Percentiles rank a stretch among this genome's conserved stretches.
phyloP scores from a whole-genome alignment of 2,113 vertebrate genomes.

The Myotis brandtii region DNA sequence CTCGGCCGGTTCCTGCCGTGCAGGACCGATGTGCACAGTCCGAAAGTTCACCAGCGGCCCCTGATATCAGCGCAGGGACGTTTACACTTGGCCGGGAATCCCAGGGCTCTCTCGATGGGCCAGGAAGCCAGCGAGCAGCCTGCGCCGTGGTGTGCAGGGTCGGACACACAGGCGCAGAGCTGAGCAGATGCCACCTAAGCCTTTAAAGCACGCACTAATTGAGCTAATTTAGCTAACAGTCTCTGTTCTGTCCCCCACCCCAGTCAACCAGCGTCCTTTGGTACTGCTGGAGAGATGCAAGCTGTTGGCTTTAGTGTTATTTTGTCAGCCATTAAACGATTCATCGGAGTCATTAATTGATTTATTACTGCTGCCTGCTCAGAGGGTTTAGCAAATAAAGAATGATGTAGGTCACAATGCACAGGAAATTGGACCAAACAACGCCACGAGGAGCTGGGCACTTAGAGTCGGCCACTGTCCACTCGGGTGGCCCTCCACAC shows the following conservation, averaged over 20 bases:
- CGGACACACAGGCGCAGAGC: constrained; percentile 76
- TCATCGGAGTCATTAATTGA: constrained; percentile 92
- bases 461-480: constrained; percentile 68
- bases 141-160: constrained; percentile 43
- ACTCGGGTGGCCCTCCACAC: not conserved
- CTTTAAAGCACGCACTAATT: constrained; percentile 89
- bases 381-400: constrained; percentile 90
- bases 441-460: constrained; percentile 77
- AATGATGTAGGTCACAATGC: constrained; percentile 88
- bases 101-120: not conserved
- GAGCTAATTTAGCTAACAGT: constrained; percentile 90
- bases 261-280: constrained; percentile 89
- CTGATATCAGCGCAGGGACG: not conserved
- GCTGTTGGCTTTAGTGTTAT: constrained; percentile 91
- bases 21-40: not conserved
- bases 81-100: not conserved
- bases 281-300: constrained; percentile 90
- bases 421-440: constrained; percentile 85
- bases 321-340: constrained; percentile 92
- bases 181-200: constrained; percentile 89
- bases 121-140: not conserved
- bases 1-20: not conserved
- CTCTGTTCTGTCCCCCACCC: constrained; percentile 88
- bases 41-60: not conserved
- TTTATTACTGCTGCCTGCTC: constrained; percentile 90